A percentile compares a stretch with the other conserved stretches of the same genome.
Conservation (phyloP, 2,888 invertebrate genomes). For the Ephialtes manifestator region DNA sequence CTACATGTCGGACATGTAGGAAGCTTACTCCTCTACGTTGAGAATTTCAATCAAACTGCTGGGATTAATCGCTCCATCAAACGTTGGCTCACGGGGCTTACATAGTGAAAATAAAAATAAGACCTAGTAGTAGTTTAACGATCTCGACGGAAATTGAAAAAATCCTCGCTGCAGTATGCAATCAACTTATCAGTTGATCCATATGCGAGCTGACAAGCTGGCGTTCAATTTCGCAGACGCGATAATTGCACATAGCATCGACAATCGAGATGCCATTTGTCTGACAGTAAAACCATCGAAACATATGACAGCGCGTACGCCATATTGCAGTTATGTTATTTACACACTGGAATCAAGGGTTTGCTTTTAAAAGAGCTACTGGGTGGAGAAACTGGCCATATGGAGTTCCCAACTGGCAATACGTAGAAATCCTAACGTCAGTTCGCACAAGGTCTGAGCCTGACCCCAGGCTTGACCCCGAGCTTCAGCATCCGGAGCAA, state of each 20-base stretch:
- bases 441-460: slow-evolving; percentile 46
- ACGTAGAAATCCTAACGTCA: slow-evolving; percentile 61
- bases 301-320: too few relatives aligned
- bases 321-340: background rate
- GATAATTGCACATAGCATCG: background rate
- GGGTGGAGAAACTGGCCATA: too few relatives aligned
- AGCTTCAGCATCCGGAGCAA: slow-evolving; percentile 51
- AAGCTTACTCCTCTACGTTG: background rate
- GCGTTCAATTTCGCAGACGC: background rate
- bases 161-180: too few relatives aligned
- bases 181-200: too few relatives aligned
- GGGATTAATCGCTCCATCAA: background rate
- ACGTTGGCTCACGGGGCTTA: background rate
- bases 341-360: background rate
- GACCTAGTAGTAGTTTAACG: too few relatives aligned
- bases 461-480: slow-evolving; percentile 71
- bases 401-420: slow-evolving; percentile 19
- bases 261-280: too few relatives aligned
- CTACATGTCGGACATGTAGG: too few relatives aligned
- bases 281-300: too few relatives aligned
- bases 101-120: too few relatives aligned
- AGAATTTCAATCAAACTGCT: background rate
- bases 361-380: background rate
- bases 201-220: background rate
- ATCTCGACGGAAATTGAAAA: too few relatives aligned